Evolutionary conservation across 2,113 vertebrate genomes (phyloP), one percentile per base, ranked within the genome.

Genomic region (Phyllopteryx taeniolatus): DNA sequence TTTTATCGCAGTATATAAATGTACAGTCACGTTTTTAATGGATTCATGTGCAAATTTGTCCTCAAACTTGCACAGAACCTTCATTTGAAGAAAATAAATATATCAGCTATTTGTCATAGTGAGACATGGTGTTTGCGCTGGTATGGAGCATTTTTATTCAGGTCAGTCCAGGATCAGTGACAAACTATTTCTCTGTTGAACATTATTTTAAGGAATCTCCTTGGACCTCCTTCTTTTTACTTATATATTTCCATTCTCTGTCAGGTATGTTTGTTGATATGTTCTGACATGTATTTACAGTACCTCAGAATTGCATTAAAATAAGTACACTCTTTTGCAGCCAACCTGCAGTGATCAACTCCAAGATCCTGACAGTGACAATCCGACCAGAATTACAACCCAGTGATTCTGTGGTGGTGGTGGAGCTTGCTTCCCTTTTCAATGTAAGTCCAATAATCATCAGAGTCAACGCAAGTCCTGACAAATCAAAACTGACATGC

Each of bases 351-450:
- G 93, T 96, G 0, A 93, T 99, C 87, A 96, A 94, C 82, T 99
- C 97, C 71, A 95, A 96, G 86, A 95, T 98, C 84, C 91, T 98
- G 87, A 95, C 94, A 0, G 96, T 99, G 87, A 98, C 96, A 0
- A 94, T 98, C 57, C 94, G 96, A 54, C 97, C 96, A 0, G 94
- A 93, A 5, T 96, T 95, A 2, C 94, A 95, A 78, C 92, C 90
- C 71, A 85, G 92, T 0, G 96, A 98, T 76, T 95, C 96, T 27
- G 92, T 96, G n/a, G 95, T 98, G 53, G 92, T 95, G 61, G 95
- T 98, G 83, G 97, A 99, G 86, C 93, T 99, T 47, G 96, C 96
- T 6, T 94, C 94, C 1, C 90, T 98, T 80, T 90, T 97, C 69
- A 98, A 97, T 56, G 96, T 97, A 91, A 95, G 95, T 91, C 0